Percentiles rank a stretch among this genome's conserved stretches.
These are phyloP conservation scores for Cairina moschata DNA, from an alignment of 2,113 vertebrate genomes.

Conservation along the genomic window DNA sequence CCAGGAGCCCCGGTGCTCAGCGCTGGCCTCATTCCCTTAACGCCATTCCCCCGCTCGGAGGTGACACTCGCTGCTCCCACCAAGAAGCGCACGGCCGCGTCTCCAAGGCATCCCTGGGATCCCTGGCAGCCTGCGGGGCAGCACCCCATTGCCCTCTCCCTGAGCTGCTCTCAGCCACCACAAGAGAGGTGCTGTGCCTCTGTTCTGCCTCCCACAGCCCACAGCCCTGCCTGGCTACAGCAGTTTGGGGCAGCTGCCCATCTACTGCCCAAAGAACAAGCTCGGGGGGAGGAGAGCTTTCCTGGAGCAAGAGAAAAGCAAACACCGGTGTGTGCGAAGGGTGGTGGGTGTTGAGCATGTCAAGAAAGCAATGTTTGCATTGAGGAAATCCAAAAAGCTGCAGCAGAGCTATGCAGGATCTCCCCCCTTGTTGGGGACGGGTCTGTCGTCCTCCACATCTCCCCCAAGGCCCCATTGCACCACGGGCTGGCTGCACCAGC, in stretches of 20 bases:
- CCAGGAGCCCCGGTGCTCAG: neutral
- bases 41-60: accelerated
- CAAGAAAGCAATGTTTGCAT: conserved; percentile 39
- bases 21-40: neutral
- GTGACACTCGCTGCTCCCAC: neutral
- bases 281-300: neutral
- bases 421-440: neutral
- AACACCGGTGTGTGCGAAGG: conserved; percentile 17
- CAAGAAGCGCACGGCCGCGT: neutral
- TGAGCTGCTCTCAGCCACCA: neutral
- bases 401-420: neutral
- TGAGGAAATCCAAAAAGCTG: conserved; percentile 39
- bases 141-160: neutral
- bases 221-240: neutral
- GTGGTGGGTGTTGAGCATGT: neutral
- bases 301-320: neutral
- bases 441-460: neutral
- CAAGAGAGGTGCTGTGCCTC: neutral
- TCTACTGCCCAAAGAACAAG: neutral
- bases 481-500: neutral
- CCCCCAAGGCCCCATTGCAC: neutral
- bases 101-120: accelerated
- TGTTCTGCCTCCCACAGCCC: neutral
- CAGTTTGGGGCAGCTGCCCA: neutral
- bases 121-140: conserved; percentile 12